Base-by-base conservation (phyloP, 1,140 invertebrate genomes). In the Magallana ariakensis region DNA sequence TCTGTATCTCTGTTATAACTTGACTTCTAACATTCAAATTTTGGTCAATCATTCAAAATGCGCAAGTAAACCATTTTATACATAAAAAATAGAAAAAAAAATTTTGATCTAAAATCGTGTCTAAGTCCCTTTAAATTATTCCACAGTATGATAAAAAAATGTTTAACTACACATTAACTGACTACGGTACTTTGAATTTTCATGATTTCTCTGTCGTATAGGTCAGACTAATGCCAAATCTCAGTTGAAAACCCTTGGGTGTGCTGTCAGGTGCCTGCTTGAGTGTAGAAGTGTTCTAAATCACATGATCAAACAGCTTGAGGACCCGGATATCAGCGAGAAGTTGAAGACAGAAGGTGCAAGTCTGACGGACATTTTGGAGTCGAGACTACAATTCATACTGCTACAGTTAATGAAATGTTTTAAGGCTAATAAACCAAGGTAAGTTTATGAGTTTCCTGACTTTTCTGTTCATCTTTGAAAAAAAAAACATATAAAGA, bases 341-440 rank as follows among this genome's bases (percentile, higher is more conserved):
- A 89, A 85, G n/a, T 22, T 83, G 4, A 81, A 84, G 55, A n/a
- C 66, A 13, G 90, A 90, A 91, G 93, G 94, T 91, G 89, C 33
- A 66, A 89, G 70, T 80, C 82, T 90, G 75, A 75, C 84, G 54
- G 87, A 62, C n/a, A 88, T 90, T 19, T 60, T 91, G 16, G 84
- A 88, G 16, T 86, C 89, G 9, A 57, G 87, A 19, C 88, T 91
- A n/a, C 85, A 90, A 70, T 88, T 91, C 80, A 56, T 87, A 11
- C 60, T 90, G 0, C 81, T 91, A 66, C 86, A 90, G 80, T n/a
- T 91, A 5, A 87, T 91, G 80, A 88, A 88, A 75, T 84, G 75
- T 70, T 85, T 84, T 86, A 88, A 53, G 13, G 22, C 33, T 11
- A 60, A 58, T 22, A 87, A 85, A 55, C 82, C 80, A 70, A 87